A percentile compares a stretch with the other conserved stretches of the same genome.
phyloP scores from a whole-genome alignment of 2,888 invertebrate species.

The Drosophila mimetica region DNA sequence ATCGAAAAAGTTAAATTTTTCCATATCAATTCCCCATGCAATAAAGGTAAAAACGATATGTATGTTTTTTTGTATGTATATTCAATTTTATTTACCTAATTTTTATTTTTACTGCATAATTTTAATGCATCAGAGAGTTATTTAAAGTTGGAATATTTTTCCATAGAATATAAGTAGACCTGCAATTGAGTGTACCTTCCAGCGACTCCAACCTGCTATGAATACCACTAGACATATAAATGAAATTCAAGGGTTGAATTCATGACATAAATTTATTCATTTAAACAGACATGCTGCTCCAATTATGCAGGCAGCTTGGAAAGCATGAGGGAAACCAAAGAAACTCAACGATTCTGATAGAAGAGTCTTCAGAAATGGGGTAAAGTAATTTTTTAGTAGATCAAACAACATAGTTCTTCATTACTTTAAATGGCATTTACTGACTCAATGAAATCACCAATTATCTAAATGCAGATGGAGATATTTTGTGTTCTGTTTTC shows the following conservation, averaged over 20 bases:
- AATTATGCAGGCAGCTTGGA: conserved; percentile 61
- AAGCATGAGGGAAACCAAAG: conserved; percentile 14
- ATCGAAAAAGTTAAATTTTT: no score
- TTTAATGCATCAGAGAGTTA: no score
- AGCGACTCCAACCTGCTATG: conserved; percentile 14
- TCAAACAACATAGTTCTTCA: conserved; percentile 2
- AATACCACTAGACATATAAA: conserved; percentile 19
- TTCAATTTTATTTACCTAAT: no score
- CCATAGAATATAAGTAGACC: neutral
- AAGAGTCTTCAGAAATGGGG: conserved; percentile 4
- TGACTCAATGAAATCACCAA: conserved; percentile 51
- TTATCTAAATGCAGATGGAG: conserved; percentile 59
- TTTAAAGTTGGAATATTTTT: neutral
- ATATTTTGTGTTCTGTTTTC: conserved; percentile 31
- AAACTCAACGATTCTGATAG: neutral
- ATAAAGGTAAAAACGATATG: no score
- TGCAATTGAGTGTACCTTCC: conserved; percentile 12
- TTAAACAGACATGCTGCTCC: conserved; percentile 69
- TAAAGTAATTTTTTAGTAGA: neutral
- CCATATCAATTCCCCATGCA: no score
- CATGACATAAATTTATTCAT: conserved; percentile 70
- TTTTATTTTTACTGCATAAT: no score
- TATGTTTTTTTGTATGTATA: no score
- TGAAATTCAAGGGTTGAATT: conserved; percentile 59
- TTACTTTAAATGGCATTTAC: conserved; percentile 20